These are phyloP conservation scores for Neolamprologus ventralis DNA, from an alignment of 2,113 vertebrate genomes.

Conservation along the genomic window DNA sequence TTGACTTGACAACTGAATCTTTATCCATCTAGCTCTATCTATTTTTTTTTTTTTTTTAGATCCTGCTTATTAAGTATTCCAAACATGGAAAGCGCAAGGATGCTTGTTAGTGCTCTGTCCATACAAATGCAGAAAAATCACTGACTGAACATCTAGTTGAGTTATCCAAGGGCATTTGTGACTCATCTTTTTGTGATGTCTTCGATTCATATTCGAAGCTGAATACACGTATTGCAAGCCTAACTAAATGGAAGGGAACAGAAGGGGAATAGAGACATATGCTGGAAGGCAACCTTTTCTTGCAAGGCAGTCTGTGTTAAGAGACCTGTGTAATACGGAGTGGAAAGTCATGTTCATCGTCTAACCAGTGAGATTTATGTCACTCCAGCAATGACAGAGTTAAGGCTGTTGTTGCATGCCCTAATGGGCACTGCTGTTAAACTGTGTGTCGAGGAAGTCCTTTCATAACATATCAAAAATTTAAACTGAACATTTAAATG, in stretches of 20 bases:
- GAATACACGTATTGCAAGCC: neutral
- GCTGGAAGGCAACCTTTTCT: neutral
- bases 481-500: neutral
- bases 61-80: neutral
- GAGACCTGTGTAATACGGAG: conserved; percentile 6
- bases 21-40: neutral
- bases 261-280: neutral
- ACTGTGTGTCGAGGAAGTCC: neutral
- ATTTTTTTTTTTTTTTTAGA: neutral
- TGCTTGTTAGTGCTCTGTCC: neutral
- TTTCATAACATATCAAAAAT: neutral
- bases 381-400: neutral
- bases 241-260: neutral
- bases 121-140: neutral
- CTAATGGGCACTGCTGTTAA: conserved; percentile 1
- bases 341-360: conserved; percentile 25
- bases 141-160: neutral
- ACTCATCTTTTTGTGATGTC: neutral
- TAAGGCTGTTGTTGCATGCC: neutral
- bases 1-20: neutral
- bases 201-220: neutral
- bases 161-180: neutral
- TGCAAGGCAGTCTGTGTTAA: neutral
- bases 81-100: neutral
- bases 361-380: conserved; percentile 9